Percentiles rank a stretch among this genome's conserved stretches.
Conservation (phyloP, 1,140 invertebrate species). For the Camponotus floridanus region DNA sequence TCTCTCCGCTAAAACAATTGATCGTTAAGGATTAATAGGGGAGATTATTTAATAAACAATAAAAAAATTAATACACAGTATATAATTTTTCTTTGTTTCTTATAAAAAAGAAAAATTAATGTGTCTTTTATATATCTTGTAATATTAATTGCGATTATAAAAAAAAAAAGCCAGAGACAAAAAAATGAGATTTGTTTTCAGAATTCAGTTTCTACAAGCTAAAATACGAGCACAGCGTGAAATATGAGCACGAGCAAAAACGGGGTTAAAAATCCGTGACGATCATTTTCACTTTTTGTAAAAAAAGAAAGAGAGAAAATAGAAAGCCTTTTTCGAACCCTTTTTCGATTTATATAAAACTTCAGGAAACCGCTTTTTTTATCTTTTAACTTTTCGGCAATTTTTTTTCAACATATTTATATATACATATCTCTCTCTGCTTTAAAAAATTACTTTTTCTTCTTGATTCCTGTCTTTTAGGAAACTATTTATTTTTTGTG, state of each 20-base stretch:
- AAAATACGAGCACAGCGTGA: neutral
- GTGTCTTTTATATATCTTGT: neutral
- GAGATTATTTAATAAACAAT: neutral
- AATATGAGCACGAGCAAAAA: conserved; percentile 2
- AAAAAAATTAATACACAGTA: neutral
- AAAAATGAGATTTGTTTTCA: neutral
- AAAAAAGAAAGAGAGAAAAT: neutral
- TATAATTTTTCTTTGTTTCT: neutral
- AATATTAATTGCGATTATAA: neutral
- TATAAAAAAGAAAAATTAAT: neutral
- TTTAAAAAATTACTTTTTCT: neutral
- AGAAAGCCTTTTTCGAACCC: neutral
- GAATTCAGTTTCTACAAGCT: neutral
- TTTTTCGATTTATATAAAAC: neutral
- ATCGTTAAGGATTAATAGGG: neutral
- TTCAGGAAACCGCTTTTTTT: neutral
- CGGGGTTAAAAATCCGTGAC: neutral
- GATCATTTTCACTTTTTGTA: neutral
- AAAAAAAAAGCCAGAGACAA: neutral
- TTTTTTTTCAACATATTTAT: neutral
- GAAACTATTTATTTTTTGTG: neutral
- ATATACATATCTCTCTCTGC: neutral
- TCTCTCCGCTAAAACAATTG: neutral
- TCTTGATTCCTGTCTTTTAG: neutral
- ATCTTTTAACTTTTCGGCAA: neutral